These are phyloP conservation scores for Andricus grossulariae DNA, from an alignment of 1,140 invertebrate species.

Conservation along the genomic window DNA sequence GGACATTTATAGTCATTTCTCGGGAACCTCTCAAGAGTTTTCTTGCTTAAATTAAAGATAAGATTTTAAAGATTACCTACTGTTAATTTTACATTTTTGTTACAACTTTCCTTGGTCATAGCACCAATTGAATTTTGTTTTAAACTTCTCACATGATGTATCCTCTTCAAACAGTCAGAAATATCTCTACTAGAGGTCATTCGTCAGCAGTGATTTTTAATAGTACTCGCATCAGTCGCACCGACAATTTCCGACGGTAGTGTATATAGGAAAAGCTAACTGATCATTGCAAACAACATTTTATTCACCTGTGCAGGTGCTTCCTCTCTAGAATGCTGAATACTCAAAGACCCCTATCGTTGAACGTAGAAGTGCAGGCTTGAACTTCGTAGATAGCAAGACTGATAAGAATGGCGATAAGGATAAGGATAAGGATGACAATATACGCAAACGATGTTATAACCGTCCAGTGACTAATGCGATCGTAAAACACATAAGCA, in stretches of 20 bases:
- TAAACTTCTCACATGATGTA: too few species aligned
- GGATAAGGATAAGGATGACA: conserved; percentile 53
- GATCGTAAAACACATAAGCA: conserved; percentile 67
- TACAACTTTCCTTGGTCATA: too few species aligned
- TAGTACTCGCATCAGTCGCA: too few species aligned
- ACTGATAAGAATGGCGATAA: conserved; percentile 66
- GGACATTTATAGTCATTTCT: too few species aligned
- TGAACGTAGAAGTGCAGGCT: conserved; percentile 48
- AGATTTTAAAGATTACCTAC: too few species aligned
- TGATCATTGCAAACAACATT: conserved; percentile 20
- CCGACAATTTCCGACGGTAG: not conserved
- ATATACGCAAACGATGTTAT: conserved; percentile 61
- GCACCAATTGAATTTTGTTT: too few species aligned
- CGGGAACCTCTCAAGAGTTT: too few species aligned
- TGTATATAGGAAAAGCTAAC: not conserved
- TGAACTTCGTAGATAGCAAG: conserved; percentile 64
- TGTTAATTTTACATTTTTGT: too few species aligned
- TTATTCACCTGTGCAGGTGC: conserved; percentile 23
- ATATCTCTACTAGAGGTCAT: too few species aligned
- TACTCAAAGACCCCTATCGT: not conserved
- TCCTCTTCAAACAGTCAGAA: too few species aligned
- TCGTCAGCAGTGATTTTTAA: too few species aligned
- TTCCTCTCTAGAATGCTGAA: conserved; percentile 3
- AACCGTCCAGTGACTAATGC: conserved; percentile 66
- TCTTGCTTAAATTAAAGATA: too few species aligned